Conservation (phyloP, 2,888 invertebrate genomes). For the Halictus quadricinctus region DNA sequence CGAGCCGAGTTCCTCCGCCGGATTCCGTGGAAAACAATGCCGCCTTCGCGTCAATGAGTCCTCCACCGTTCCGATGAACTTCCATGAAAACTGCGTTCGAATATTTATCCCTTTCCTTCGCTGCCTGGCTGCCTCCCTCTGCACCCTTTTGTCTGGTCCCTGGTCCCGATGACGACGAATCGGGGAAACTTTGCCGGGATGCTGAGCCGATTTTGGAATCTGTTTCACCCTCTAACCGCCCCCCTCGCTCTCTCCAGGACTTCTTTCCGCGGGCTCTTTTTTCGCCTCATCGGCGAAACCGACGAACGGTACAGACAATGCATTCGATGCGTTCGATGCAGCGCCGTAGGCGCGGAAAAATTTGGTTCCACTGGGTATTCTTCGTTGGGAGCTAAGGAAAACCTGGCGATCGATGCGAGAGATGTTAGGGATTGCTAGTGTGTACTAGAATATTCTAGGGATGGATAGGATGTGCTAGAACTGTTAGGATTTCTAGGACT, state of each 20-base stretch:
- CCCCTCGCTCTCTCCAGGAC: background rate
- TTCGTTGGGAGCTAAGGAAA: background rate
- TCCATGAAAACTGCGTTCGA: constrained; percentile 59
- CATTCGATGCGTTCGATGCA: background rate
- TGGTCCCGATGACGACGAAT: constrained; percentile 43
- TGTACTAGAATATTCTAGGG: too few species aligned
- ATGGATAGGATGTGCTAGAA: too few species aligned
- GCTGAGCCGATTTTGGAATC: constrained; percentile 29
- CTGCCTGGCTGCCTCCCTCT: constrained; percentile 5
- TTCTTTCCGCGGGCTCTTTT: background rate
- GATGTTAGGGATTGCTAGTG: background rate
- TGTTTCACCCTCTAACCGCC: constrained; percentile 19
- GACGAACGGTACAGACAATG: background rate
- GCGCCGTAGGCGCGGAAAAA: background rate
- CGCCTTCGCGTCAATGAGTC: constrained; percentile 64
- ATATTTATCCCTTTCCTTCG: constrained; percentile 59
- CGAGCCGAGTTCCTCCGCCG: constrained; percentile 69
- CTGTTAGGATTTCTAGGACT: background rate
- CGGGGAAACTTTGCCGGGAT: constrained; percentile 36
- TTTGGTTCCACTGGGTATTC: background rate
- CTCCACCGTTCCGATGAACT: constrained; percentile 58
- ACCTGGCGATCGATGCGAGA: background rate
- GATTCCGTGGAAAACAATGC: constrained; percentile 76
- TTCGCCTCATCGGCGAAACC: background rate
- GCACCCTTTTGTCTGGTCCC: constrained; percentile 39